Evolutionary conservation across 2,888 invertebrate species (phyloP), one percentile per base, ranked within the genome.

Genomic region (Julus scandinavius): DNA sequence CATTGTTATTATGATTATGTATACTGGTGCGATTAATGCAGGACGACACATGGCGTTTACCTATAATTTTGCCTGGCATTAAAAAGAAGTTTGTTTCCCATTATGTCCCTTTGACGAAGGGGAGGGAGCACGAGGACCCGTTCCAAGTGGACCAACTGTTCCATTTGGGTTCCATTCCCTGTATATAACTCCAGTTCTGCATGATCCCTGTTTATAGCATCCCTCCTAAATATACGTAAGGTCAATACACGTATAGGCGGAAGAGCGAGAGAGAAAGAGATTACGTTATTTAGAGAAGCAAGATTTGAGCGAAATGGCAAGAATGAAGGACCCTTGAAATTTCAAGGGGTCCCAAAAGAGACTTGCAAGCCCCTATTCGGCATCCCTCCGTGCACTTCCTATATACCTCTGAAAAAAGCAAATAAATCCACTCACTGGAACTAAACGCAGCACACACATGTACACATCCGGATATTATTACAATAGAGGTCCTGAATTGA

Each of bases 1-100:
- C 63, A n/a, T 63, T 17, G 63, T 17, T n/a, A n/a, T 63, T 63
- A 63, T 63, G 63, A 17, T 63, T 63, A 63, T n/a, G 63, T 63
- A 45, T 45, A 20, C 20, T 15, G 63, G n/a, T 63, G 63, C 63
- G 63, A n/a, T 17, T 63, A 63, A 63, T n/a, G n/a, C 6, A 63
- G 63, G 63, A n/a, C 63, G 63, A 63, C 63, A 63, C 63, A 63
- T 63, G 63, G 63, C 63, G 63, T 63, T 63, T n/a, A n/a, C 17
- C 17, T 63, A n/a, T n/a, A 63, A 63, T 63, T 63, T 63, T n/a
- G 63, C 63, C n/a, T 2, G n/a, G 63, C 63, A 17, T 63, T 63
- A 63, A 63, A 63, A 63, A 63, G 63, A 63, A 63, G 63, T 63
- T 63, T n/a, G n/a, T n/a, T 63, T 63, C 63, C 63, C 63, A 63